Base-by-base conservation (phyloP, 2,797 vertebrate species). In the Bucorvus abyssinicus region DNA sequence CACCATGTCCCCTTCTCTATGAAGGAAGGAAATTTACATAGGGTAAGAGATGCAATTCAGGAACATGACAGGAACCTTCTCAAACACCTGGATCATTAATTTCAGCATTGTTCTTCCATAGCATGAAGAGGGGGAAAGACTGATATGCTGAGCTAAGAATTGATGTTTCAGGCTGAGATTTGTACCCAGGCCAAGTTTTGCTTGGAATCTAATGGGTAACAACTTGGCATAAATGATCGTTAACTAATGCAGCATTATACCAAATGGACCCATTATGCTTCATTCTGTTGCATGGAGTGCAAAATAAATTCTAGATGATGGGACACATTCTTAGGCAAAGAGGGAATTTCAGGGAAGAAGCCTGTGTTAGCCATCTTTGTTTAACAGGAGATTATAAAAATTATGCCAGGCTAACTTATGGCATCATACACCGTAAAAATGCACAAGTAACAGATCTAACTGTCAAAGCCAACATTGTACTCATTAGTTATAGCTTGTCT, bases 271-370 rank as follows among this genome's bases (percentile, higher is more conserved):
- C 75, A 89, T 96, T 96, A 93, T 14, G 53, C 22, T 86, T 73
- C 52, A 14, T 80, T 87, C 55, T 65, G 26, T 77, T 96, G 84
- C 36, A 16, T 27, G 42, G 50, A 94, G 64, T 65, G 75, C 86
- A 91, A 80, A 93, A 95, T 96, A 95, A 93, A 96, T 96, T 88
- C 70, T 89, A 42, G 24, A 27, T 92, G 88, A 94, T 92, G 68
- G 90, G 64, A 90, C 50, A 44, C 34, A 63, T 65, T 93, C 83
- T 90, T 36, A 55, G 47, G 55, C 90, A 92, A 92, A 77, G n/a
- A 87, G 69, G 45, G 93, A 89, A 61, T 87, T 94, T 90, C 68
- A 63, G 44, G n/a, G 84, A 57, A 70, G n/a, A 73, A 53, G 59
- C 15, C 53, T 64, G 14, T 82, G 61, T 57, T 90, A 61, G 30